Percentiles rank a stretch among this genome's conserved stretches.
Evolutionary conservation across 2,797 vertebrate species (phyloP).

Genomic region (Cossypha heuglini): DNA sequence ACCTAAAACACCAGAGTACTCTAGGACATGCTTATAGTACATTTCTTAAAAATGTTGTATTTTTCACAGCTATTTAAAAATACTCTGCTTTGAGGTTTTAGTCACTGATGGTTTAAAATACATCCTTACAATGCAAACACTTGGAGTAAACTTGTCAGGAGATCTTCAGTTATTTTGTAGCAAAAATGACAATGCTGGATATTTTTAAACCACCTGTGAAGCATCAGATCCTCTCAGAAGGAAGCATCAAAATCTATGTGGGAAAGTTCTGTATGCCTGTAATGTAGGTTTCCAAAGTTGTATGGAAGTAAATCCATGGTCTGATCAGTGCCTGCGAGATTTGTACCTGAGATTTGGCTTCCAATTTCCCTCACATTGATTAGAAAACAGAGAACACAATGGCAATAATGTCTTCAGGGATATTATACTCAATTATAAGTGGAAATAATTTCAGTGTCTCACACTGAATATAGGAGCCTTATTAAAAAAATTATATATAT

Average conservation of each 20-base stretch:
- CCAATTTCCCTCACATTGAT: not conserved
- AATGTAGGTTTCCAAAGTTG: not conserved
- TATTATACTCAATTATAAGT: not conserved
- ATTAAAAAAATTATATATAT: not conserved
- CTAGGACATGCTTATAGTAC: not conserved
- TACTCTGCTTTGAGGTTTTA: not conserved
- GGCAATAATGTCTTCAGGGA: not conserved
- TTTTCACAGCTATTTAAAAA: not conserved
- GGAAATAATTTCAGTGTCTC: not conserved
- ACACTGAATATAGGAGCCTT: not conserved
- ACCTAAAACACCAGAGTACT: not conserved
- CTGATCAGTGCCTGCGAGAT: not conserved
- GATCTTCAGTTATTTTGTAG: not conserved
- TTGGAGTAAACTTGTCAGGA: not conserved
- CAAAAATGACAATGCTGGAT: not conserved
- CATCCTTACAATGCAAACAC: not conserved
- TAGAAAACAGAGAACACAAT: not conserved
- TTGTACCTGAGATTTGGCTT: not conserved
- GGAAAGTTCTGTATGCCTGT: not conserved
- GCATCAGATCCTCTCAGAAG: not conserved
- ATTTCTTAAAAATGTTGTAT: not conserved
- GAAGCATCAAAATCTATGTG: not conserved
- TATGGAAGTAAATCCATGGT: not conserved
- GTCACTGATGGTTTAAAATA: not conserved
- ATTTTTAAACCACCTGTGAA: not conserved